Evolutionary conservation across 2,113 vertebrate species (phyloP), one percentile per base, ranked within the genome.

Genomic region (Ophiodon elongatus): DNA sequence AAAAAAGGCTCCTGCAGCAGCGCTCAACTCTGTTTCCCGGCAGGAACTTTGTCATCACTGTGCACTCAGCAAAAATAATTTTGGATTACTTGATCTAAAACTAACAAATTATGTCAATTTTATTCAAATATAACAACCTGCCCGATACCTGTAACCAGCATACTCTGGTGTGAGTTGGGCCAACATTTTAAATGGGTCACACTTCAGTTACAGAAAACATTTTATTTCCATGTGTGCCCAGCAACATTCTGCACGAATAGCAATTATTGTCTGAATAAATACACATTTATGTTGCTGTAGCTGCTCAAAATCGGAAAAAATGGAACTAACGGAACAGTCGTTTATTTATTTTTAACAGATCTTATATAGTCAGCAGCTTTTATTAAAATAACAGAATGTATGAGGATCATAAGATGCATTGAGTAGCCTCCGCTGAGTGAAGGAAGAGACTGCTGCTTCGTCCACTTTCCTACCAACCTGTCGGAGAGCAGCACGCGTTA

Each of bases 81-180:
- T 56, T 82, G 83, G 79, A 85, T 78, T 21, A 15, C 69, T 84
- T 59, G 31, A 52, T 76, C 74, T 83, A 89, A 88, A 87, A 63
- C 80, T 75, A 90, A 92, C 85, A 91, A 80, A 90, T 89, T 65
- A 92, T 80, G 84, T 91, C 89, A 84, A 78, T 83, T 85, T 60
- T 62, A 81, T 79, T 84, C 45, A 82, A 84, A 75, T 78, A 87
- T 50, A 76, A 63, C n/a, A 76, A 75, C n/a, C 60, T 29, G 73
- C 43, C 63, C 41, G 73, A 59, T 80, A 47, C 29, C 47, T 73
- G 4, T 50, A 73, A 69, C 71, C 71, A 43, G 67, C 63, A 43
- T 29, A 29, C 35, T 81, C 64, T 56, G 37, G 52, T 47, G 43
- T 13, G 27, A 41, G 25, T 41, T 41, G 50, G 60, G 73, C 79